These are phyloP conservation scores for Pantala flavescens DNA, from an alignment of 1,140 invertebrate genomes.

Conservation along the genomic window DNA sequence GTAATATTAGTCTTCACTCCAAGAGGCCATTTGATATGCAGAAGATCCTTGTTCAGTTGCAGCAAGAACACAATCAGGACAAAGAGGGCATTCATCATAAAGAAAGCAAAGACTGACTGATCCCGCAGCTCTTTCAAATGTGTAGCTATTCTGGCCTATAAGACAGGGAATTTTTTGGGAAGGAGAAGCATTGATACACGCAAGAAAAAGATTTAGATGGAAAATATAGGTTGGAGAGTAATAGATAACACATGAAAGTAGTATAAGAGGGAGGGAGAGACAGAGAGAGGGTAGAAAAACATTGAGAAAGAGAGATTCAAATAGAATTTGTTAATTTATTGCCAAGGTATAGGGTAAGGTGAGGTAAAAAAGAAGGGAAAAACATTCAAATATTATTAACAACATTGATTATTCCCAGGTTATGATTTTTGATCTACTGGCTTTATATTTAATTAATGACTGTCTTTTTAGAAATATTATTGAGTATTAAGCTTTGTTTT, in stretches of 20 bases:
- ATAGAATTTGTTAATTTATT: neutral
- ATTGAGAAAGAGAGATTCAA: neutral
- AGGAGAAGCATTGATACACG: neutral
- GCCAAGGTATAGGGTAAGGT: neutral
- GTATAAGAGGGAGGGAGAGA: conserved; percentile 1
- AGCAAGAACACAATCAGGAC: conserved; percentile 95
- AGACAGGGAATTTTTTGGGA: neutral
- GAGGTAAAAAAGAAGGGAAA: neutral
- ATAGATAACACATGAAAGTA: conserved; percentile 3
- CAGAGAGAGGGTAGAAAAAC: neutral
- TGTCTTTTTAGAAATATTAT: too few species aligned
- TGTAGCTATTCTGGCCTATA: conserved; percentile 73
- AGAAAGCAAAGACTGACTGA: conserved; percentile 89
- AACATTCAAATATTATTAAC: neutral
- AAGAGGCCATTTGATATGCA: conserved; percentile 88
- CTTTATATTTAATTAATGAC: too few species aligned
- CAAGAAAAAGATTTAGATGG: conserved; percentile 17
- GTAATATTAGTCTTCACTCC: conserved; percentile 90
- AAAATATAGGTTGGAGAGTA: neutral
- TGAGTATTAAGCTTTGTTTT: too few species aligned
- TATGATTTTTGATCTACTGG: neutral
- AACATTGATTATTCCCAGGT: neutral
- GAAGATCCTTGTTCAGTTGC: conserved; percentile 89
- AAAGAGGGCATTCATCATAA: conserved; percentile 97
- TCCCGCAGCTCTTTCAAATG: conserved; percentile 89